Percentiles rank a stretch among this genome's conserved stretches.
These are phyloP conservation scores for Whitmania pigra DNA, from an alignment of 1,140 invertebrate species.

Conservation along the genomic window DNA sequence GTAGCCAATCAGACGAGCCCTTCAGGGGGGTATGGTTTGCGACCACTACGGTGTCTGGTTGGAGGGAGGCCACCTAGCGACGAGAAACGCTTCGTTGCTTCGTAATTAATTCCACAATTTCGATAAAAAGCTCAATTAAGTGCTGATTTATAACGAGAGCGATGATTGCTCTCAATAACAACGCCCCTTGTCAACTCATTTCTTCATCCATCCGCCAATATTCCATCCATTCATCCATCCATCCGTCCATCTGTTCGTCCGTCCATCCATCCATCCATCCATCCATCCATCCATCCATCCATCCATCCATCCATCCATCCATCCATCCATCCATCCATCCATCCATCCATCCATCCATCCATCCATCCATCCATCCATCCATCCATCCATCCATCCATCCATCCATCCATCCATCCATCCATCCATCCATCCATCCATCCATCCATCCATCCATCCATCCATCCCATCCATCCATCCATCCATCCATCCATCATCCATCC, in stretches of 20 bases:
- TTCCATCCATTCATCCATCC: slow-evolving; percentile 17
- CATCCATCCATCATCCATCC: slow-evolving; percentile 11
- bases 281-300: slow-evolving; percentile 20
- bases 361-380: slow-evolving; percentile 15
- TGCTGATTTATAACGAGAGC: too few relatives aligned
- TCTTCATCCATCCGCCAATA: slow-evolving; percentile 9
- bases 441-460: slow-evolving; percentile 12
- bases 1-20: too few relatives aligned
- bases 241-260: slow-evolving; percentile 13
- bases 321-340: slow-evolving; percentile 7
- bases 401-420: slow-evolving; percentile 16
- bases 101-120: too few relatives aligned
- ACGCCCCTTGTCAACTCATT: too few relatives aligned
- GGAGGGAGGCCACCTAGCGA: too few relatives aligned
- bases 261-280: slow-evolving; percentile 16
- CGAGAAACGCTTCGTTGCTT: too few relatives aligned
- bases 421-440: slow-evolving; percentile 13
- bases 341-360: slow-evolving; percentile 9
- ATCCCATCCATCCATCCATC: background rate
- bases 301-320: slow-evolving; percentile 17
- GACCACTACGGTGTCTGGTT: too few relatives aligned
- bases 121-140: too few relatives aligned
- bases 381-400: slow-evolving; percentile 12
- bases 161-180: too few relatives aligned
- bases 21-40: too few relatives aligned